Evolutionary conservation across 2,797 vertebrate genomes (phyloP), one percentile per base, ranked within the genome.

Genomic region (Echeneis naucrates): DNA sequence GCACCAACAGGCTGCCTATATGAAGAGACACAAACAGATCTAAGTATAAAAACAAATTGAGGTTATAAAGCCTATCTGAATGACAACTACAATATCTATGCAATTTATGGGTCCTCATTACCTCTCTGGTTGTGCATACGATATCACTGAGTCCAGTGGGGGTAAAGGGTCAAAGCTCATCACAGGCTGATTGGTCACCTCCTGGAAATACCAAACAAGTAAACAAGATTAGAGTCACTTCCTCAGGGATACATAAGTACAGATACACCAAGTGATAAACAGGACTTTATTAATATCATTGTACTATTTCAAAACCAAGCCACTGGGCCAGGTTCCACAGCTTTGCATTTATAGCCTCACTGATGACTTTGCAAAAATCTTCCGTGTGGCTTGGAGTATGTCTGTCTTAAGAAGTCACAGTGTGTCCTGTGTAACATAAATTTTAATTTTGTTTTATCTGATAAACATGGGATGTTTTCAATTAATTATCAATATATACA

Each of bases 91-190:
- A 42, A 57, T 37, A 42, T 44, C 5, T 57, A 13, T 14, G 8
- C 4, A 32, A 57, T 52, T 7, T 21, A 19, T 8, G 4, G 1
- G 17, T 67, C 16, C 2, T 64, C 8, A 33, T 63, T 95, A 99
- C 98, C 98, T 98, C 88, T 97, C 96, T 0, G 98, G 98, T 68
- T 96, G 93, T 48, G 92, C 95, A 81, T 99, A 99, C 0, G 97
- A 97, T 56, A 88, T 37, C n/a, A 98, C 89, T 12, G 97, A 96
- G 69, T 99, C 97, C 86, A 96, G 65, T 0, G 98, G 98, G 51
- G 98, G 98, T 4, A 99, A 92, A 1, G 97, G 98, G 82, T 99
- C 98, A 8, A 97, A 99, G 1, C 96, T 95, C 95, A 99, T 96
- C 82, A 99, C 93, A 12, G 97, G 96, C 85, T 98, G 97, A 8